Base-by-base conservation (phyloP, 2,113 vertebrate genomes). In the Aleadryas rufinucha region DNA sequence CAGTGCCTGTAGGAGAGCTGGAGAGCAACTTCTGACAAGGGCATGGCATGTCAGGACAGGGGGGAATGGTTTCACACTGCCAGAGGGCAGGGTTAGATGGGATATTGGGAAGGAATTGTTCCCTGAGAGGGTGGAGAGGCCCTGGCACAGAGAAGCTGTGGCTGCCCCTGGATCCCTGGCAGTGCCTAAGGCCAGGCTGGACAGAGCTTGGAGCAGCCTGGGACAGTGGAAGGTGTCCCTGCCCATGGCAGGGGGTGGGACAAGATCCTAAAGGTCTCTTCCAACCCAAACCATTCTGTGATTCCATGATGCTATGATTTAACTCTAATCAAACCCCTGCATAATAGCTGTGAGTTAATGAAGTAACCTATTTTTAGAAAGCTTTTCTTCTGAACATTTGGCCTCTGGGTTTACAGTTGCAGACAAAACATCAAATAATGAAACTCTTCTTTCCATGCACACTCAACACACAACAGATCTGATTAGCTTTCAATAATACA, bases 401-500 rank as follows among this genome's bases (percentile, higher is more conserved):
- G 60, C 66, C 22, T 76, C 79, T 84, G 44, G 33, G 23, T 89
- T 54, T 35, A 64, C 7, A 23, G 24, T 28, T 31, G 9, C 11
- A 91, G 56, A 63, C 8, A 50, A 92, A 75, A 64, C 13, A n/a
- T 22, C 35, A 44, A 53, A 50, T 44, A 75, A 89, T 42, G 59
- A 16, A 72, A 50, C 70, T 28, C 5, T 76, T 59, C 50, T 87
- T 80, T 83, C 80, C 52, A 70, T 13, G 14, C 37, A 77, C 24
- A 52, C n/a, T 64, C 66, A 60, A 90, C 56, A 83, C n/a, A 17
- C 26, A 83, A 78, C 65, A 91, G 80, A 94, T 60, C 68, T 93
- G 79, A 96, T 96, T 76, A 95, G 84, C 69, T 89, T 94, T 92
- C 93, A 90, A 47, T 27, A 56, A 83, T 88, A 96, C 21, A 50